Evolutionary conservation across 2,888 invertebrate genomes (phyloP).

Genomic region (Amiota mariae): DNA sequence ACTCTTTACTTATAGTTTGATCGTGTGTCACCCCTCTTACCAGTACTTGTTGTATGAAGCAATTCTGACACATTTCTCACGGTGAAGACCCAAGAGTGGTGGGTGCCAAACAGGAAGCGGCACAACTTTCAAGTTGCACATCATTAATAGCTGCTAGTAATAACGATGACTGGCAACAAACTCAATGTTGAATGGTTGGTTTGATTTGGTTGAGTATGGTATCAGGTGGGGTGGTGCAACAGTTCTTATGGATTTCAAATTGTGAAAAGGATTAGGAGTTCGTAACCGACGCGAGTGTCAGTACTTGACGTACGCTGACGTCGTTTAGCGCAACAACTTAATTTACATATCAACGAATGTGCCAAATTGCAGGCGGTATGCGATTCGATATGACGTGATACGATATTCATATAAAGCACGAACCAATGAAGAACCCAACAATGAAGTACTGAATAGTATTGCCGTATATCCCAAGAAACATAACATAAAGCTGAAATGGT

Average conservation of each 20-base stretch:
- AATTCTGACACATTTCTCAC: conserved; percentile 35
- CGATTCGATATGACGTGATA: conserved; percentile 48
- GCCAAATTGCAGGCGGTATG: conserved; percentile 72
- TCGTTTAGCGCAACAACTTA: conserved; percentile 72
- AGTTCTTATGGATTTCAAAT: background rate
- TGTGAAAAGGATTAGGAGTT: background rate
- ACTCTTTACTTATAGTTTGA: background rate
- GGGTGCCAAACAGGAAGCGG: conserved; percentile 17
- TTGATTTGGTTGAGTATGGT: background rate
- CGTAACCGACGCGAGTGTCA: conserved; percentile 42
- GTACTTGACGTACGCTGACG: conserved; percentile 39
- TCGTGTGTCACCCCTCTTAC: background rate
- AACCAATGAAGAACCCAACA: background rate
- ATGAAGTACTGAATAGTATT: background rate
- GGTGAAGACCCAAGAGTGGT: conserved; percentile 6
- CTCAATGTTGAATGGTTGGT: conserved; percentile 60
- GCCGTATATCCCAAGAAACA: background rate
- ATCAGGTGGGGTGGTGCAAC: background rate
- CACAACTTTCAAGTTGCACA: conserved; percentile 28
- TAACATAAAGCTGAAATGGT: background rate
- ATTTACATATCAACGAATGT: conserved; percentile 69
- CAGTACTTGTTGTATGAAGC: background rate
- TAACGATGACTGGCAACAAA: background rate
- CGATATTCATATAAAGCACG: conserved; percentile 27
- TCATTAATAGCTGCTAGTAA: conserved; percentile 18